phyloP scores from a whole-genome alignment of 2,888 invertebrate species.

The Torymus tubicola region DNA sequence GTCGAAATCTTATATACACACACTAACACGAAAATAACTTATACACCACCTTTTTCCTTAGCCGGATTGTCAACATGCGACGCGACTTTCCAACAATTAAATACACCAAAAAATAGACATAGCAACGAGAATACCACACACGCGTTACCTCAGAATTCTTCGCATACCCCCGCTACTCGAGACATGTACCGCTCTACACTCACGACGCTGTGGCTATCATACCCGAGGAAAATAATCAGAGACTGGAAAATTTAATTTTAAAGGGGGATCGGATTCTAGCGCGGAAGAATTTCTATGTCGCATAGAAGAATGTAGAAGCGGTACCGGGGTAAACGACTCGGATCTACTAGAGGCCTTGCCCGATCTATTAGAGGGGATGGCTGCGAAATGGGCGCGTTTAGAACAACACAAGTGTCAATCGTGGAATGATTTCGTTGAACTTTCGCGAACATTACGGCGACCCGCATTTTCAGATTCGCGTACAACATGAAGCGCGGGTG shows the following conservation, averaged over 20 bases:
- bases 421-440: conserved; percentile 4
- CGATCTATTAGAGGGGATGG: not conserved
- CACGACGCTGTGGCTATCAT: too few species aligned
- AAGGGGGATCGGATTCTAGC: conserved; percentile 4
- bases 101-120: too few species aligned
- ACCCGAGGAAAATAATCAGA: conserved; percentile 8
- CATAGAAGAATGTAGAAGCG: conserved; percentile 4
- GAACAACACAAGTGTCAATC: conserved; percentile 2
- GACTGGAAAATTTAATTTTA: conserved; percentile 20
- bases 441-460: not conserved
- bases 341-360: conserved; percentile 15
- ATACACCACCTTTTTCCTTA: too few species aligned
- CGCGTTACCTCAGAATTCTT: too few species aligned
- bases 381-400: conserved; percentile 13
- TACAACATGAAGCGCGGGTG: conserved; percentile 6
- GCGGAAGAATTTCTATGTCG: conserved; percentile 37
- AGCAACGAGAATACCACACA: too few species aligned
- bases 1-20: too few species aligned
- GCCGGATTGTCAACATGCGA: too few species aligned
- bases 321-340: not conserved
- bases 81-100: too few species aligned
- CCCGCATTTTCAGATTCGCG: conserved; percentile 3
- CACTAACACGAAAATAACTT: too few species aligned
- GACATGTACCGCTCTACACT: too few species aligned
- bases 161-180: too few species aligned